Conservation (phyloP, 2,888 invertebrate genomes). For the Apantesis nais region DNA sequence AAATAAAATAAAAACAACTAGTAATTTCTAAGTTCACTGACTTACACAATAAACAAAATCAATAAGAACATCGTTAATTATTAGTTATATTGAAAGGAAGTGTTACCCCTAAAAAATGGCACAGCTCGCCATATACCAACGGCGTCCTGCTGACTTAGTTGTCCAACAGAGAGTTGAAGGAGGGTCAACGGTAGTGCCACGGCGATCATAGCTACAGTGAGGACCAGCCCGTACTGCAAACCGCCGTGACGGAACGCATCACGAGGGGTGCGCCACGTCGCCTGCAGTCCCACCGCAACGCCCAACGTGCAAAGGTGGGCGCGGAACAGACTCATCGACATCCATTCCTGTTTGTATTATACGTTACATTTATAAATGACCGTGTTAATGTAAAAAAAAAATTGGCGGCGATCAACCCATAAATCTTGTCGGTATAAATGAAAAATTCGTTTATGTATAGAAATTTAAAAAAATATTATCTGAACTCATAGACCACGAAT, state of each 20-base stretch:
- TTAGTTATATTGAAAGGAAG: not conserved
- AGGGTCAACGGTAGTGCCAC: slow-evolving; percentile 86
- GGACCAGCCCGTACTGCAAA: slow-evolving; percentile 81
- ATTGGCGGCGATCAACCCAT: not conserved
- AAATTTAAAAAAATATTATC: no score
- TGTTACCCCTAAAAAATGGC: slow-evolving; percentile 87
- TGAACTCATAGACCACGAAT: no score
- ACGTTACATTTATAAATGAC: not conserved
- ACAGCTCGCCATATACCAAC: slow-evolving; percentile 88
- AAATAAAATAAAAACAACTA: no score
- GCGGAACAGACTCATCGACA: slow-evolving; percentile 63
- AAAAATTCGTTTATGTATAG: no score
- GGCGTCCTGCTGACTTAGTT: slow-evolving; percentile 88
- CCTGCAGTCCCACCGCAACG: slow-evolving; percentile 84
- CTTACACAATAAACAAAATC: no score
- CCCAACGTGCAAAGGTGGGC: slow-evolving; percentile 82
- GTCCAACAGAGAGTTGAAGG: slow-evolving; percentile 87
- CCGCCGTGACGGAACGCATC: slow-evolving; percentile 79
- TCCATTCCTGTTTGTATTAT: slow-evolving; percentile 52
- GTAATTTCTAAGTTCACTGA: no score
- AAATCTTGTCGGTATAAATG: no score
- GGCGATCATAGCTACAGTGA: slow-evolving; percentile 75
- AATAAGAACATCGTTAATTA: no score
- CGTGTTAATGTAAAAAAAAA: not conserved
- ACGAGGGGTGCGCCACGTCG: slow-evolving; percentile 86